These are phyloP conservation scores for Pogonocichla stellata DNA, from an alignment of 2,113 vertebrate genomes.

Conservation along the genomic window DNA sequence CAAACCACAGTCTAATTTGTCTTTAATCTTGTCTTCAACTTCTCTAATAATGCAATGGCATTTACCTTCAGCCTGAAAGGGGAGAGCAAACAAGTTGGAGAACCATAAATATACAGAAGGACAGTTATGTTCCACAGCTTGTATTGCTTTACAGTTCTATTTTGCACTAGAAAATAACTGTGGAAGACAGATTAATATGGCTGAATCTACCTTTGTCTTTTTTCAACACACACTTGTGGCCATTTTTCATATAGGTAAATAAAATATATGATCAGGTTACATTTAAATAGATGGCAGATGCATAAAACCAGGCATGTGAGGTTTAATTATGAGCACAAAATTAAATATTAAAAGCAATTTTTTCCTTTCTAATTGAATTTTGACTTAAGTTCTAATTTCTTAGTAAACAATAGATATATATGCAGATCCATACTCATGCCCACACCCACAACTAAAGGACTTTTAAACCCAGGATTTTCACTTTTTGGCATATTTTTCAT, in stretches of 20 bases:
- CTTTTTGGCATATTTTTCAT: constrained; percentile 47
- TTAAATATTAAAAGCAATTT: not conserved
- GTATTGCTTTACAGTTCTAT: not conserved
- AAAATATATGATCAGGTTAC: not conserved
- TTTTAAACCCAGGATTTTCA: not conserved
- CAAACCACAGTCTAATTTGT: not conserved
- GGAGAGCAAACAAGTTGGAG: not conserved
- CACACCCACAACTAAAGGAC: not conserved
- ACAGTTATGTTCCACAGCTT: not conserved
- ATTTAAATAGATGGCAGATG: not conserved
- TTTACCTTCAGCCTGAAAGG: not conserved
- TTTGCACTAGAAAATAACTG: not conserved
- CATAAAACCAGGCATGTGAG: not conserved
- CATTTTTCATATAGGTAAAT: not conserved
- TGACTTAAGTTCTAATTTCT: not conserved
- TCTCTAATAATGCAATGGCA: not conserved
- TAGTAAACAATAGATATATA: not conserved
- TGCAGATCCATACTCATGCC: not conserved
- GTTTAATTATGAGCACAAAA: not conserved
- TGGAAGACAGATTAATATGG: not conserved
- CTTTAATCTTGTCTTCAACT: not conserved
- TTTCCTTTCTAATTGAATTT: not conserved
- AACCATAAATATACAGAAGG: not conserved
- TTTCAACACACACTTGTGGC: not conserved
- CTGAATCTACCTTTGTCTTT: not conserved